Conservation (phyloP, 2,888 invertebrate species). For the Tetheella fluctuosa region DNA sequence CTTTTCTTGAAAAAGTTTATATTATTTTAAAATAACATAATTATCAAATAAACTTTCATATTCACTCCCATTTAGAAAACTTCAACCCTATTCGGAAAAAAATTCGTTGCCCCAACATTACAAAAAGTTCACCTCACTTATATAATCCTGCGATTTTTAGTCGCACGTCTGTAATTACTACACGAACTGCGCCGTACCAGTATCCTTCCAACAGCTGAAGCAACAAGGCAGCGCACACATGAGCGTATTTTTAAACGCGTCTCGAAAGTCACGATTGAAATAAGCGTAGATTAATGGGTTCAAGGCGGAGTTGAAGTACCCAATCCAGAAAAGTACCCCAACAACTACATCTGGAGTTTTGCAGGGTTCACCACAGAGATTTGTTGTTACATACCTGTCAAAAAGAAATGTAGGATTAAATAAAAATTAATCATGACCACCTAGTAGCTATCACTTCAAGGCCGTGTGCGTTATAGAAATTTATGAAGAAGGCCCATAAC, state of each 20-base stretch:
- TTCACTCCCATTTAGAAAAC: neutral
- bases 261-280: conserved; percentile 98
- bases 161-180: conserved; percentile 53
- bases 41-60: too few species aligned
- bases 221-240: conserved; percentile 94
- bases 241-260: conserved; percentile 96
- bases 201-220: conserved; percentile 89
- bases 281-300: conserved; percentile 98
- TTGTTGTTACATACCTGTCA: conserved; percentile 92
- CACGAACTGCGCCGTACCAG: conserved; percentile 84
- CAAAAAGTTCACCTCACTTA: conserved; percentile 14
- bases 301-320: conserved; percentile 97
- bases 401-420: conserved; percentile 12
- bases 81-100: conserved; percentile 1
- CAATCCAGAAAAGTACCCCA: conserved; percentile 97
- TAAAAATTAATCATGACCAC: too few species aligned
- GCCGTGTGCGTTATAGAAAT: too few species aligned
- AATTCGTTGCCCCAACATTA: conserved; percentile 2
- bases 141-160: conserved; percentile 28
- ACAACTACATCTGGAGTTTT: conserved; percentile 94
- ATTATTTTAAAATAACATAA: conserved; percentile 12
- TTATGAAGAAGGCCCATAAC: too few species aligned
- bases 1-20: neutral
- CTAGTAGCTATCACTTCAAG: too few species aligned
- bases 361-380: conserved; percentile 92